Evolutionary conservation across 2,113 vertebrate genomes (phyloP), one percentile per base, ranked within the genome.

Genomic region (Lamprotornis superbus): DNA sequence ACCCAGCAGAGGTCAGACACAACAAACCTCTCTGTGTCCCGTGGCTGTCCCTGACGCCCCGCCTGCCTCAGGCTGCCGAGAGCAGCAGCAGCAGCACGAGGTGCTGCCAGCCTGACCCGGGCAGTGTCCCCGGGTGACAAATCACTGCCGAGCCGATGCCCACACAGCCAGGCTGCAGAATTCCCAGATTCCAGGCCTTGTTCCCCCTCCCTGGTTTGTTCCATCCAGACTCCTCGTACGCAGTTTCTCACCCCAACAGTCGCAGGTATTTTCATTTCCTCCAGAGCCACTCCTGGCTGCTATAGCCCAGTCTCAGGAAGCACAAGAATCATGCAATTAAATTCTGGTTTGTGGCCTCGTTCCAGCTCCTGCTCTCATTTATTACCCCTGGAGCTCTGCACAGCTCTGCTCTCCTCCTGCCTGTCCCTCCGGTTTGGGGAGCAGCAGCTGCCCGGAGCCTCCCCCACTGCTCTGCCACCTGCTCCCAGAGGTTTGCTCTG

Each of bases 161-260:
- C 1, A 22, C 79, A 14, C n/a, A 6, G 8, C 44, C 82, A 11
- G 23, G 75, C 11, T 56, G 46, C 59, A 33, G 30, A 44, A 12
- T 46, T 59, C 69, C 27, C 40, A 42, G 14, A 49, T 10, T 10
- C 56, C 70, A 28, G 57, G 18, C 33, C 0, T 5, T 15, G 13
- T 6, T 2, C n/a, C 33, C 46, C 42, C 10, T 37, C 12, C 46
- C 7, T 12, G 57, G 18, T 24, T 55, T 55, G 37, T 9, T 44
- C 44, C 21, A 7, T 2, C 44, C 25, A 24, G 57, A 7, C 77
- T 84, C 65, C 0, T 3, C 3, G 0, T 0, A 6, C 0, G 0
- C 35, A 5, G 37, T 3, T 69, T 23, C 69, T 42, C 68, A 15
- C 52, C 9, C 68, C 37, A 5, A 0, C 44, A 18, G 40, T 75